Base-by-base conservation (phyloP, 1,140 invertebrate genomes). In the Polypedilum vanderplanki region DNA sequence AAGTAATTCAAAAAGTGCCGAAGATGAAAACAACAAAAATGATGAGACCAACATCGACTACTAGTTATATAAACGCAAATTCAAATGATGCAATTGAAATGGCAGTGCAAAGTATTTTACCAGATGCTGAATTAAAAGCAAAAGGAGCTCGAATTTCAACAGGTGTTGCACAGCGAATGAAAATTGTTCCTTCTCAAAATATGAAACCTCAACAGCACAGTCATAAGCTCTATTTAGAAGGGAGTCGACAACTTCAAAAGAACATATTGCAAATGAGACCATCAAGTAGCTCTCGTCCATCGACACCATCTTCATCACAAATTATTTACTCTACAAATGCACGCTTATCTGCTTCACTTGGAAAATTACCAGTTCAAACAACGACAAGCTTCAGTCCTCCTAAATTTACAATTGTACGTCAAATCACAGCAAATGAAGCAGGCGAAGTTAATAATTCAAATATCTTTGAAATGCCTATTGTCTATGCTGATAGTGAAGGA, bases 381-480 rank as follows among this genome's bases (percentile, higher is more conserved):
- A 80, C 78, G 77, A 41, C 75, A 10, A 77, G 75, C 22, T 76
- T 79, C 74, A 80, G 79, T 18, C 74, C 81, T 0, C 77, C 79
- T 17, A 84, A 85, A 75, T 79, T 79, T 33, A 81, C 80, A 7
- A 81, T 85, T 64, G 79, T 85, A 3, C 87, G 86, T 76, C 46
- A 57, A 15, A n/a, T 33, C 5, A 85, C 84, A 75, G 80, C 84
- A 1, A 79, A 80, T 1, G 82, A 79, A 10, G 41, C 77, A n/a
- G 77, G 76, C 78, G 24, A 67, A 65, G 24, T 10, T 41, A 74
- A 64, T 80, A 79, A n/a, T 3, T 83, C 87, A 41, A 88, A 88
- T 78, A 89, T 89, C 57, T 82, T 88, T 73, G 87, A 89, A 77
- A 85, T 89, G 77, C 88, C 88, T 5, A 89, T 89, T 77, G 87